Evolutionary conservation across 2,113 vertebrate genomes (phyloP).

Genomic region (Lepidothrix coronata): DNA sequence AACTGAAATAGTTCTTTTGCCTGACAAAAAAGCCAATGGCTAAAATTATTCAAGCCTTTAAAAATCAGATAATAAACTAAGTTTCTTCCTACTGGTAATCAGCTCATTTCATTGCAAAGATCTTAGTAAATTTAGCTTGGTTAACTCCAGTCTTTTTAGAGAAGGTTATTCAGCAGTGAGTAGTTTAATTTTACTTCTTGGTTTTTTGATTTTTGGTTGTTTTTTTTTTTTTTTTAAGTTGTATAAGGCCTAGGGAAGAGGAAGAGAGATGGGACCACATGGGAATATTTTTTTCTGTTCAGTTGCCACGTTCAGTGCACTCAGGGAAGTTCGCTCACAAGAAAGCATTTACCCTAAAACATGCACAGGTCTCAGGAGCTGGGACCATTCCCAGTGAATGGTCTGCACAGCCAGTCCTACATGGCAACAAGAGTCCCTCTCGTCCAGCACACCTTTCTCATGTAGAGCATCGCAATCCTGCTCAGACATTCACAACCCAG

Average conservation of each 20-base stretch:
- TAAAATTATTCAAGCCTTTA: constrained; percentile 61
- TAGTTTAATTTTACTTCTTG: neutral
- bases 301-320: neutral
- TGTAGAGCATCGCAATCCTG: rapidly evolving
- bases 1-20: constrained; percentile 36
- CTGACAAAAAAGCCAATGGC: constrained; percentile 43
- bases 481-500: neutral
- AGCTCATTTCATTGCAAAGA: constrained; percentile 63
- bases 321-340: neutral
- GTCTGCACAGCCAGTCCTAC: neutral
- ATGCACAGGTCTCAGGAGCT: neutral
- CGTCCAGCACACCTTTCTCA: neutral
- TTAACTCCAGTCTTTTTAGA: constrained; percentile 57
- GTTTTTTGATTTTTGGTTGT: neutral
- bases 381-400: rapidly evolving
- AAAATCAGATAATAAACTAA: constrained; percentile 65
- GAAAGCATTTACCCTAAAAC: neutral
- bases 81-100: constrained; percentile 56
- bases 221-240: neutral
- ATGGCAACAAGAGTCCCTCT: neutral
- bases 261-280: neutral
- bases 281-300: neutral
- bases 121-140: constrained; percentile 61
- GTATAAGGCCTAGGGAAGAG: neutral
- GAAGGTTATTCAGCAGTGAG: constrained; percentile 25